A percentile compares a stretch with the other conserved stretches of the same genome.
Evolutionary conservation across 1,140 invertebrate genomes (phyloP).

Genomic region (Drosophila lini): DNA sequence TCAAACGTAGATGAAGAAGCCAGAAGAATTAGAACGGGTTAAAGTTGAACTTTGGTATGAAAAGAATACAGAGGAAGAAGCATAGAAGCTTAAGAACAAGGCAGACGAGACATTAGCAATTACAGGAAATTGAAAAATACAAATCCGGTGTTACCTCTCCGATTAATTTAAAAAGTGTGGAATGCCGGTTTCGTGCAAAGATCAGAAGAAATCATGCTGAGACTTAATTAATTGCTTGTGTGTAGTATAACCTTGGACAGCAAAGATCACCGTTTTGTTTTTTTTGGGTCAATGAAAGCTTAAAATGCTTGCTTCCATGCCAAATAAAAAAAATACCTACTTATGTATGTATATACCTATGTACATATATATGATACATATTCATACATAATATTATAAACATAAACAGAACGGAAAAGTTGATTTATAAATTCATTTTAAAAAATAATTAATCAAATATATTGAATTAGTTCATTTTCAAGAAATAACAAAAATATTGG

Average conservation of each 20-base stretch:
- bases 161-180: slow-evolving; percentile 30
- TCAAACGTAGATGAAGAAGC: slow-evolving; percentile 49
- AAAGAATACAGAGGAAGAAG: background rate
- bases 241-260: slow-evolving; percentile 6
- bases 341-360: too few relatives aligned
- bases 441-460: background rate
- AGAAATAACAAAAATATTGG: background rate
- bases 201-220: slow-evolving; percentile 13
- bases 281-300: slow-evolving; percentile 28
- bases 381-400: too few relatives aligned
- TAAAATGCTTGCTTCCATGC: background rate
- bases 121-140: slow-evolving; percentile 45
- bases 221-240: slow-evolving; percentile 28
- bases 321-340: too few relatives aligned
- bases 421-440: background rate
- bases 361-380: too few relatives aligned
- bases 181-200: slow-evolving; percentile 18
- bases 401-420: background rate
- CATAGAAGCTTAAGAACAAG: background rate
- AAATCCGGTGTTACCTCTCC: slow-evolving; percentile 57
- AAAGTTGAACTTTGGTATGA: slow-evolving; percentile 20
- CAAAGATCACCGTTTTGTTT: slow-evolving; percentile 10
- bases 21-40: slow-evolving; percentile 67
- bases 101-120: slow-evolving; percentile 10
- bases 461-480: background rate